Evolutionary conservation across 2,113 vertebrate genomes (phyloP), one percentile per base, ranked within the genome.

Genomic region (Montifringilla adamsi): DNA sequence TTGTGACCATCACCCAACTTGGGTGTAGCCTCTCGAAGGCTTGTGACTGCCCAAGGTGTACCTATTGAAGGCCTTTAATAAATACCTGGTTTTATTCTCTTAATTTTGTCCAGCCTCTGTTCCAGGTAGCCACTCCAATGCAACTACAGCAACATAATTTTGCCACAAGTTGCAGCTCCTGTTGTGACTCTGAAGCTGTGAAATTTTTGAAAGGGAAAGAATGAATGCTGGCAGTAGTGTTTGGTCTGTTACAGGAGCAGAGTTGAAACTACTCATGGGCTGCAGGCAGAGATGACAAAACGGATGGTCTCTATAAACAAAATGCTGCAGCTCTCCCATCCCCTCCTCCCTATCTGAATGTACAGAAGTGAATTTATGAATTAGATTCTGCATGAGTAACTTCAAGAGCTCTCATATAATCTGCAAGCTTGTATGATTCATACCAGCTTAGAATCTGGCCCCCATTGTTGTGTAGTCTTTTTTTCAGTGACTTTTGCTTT

Each of bases 131-230:
- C 13, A 13, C 28, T 62, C 35, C 35, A 60, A 62, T 16, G 12
- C 44, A 49, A 30, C 21, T 39, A 62, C 74, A 93, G 39, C 78
- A 86, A 64, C 39, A 11, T 66, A 67, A 86, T 66, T 94, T 90
- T 96, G 63, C 94, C 95, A 97, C 87, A 90, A 97, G 72, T 95
- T 75, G 72, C 55, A 90, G 41, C 39, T 97, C 88, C 67, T 92
- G 63, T 80, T 69, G 31, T 96, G 89, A 96, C 85, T 97, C 94
- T 94, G 94, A 97, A 97, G 81, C 72, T 96, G 91, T 94, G 94
- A 95, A 97, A 96, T 96, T 94, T 95, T 92, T 95, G 94, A 95
- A 97, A 95, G 59, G 67, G 39, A 79, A 97, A 96, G 94, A 93
- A 92, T 73, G 59, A 86, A 63, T 95, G 80, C 91, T 97, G 94